phyloP scores from a whole-genome alignment of 2,888 invertebrate species.

The Agrochola macilenta region DNA sequence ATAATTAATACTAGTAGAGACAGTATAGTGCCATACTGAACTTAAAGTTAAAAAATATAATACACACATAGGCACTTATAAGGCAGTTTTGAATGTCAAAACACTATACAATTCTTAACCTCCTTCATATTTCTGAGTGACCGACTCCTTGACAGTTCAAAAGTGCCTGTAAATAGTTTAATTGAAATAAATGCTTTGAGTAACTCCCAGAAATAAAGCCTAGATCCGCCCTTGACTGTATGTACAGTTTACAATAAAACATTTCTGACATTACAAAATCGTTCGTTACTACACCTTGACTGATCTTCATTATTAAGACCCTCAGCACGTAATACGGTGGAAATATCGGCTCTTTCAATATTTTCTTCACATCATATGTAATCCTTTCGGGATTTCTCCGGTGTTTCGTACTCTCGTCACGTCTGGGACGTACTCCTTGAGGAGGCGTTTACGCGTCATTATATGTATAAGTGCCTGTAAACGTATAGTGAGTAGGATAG shows the following conservation, averaged over 20 bases:
- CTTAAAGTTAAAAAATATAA: too few species aligned
- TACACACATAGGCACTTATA: too few species aligned
- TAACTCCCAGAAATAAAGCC: background rate
- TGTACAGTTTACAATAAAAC: too few species aligned
- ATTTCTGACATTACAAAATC: background rate
- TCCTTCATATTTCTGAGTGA: too few species aligned
- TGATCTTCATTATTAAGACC: constrained; percentile 21
- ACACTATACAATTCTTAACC: too few species aligned
- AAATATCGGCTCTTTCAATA: constrained; percentile 63
- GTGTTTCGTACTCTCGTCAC: constrained; percentile 44
- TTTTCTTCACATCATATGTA: constrained; percentile 61
- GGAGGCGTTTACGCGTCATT: constrained; percentile 42
- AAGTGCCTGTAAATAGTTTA: too few species aligned
- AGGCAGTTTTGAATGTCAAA: too few species aligned
- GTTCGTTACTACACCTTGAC: constrained; percentile 9
- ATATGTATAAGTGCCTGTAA: constrained; percentile 41
- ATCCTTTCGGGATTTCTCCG: constrained; percentile 50
- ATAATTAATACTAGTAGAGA: too few species aligned
- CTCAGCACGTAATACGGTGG: constrained; percentile 37
- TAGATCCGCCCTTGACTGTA: background rate
- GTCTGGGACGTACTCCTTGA: constrained; percentile 40
- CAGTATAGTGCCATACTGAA: too few species aligned
- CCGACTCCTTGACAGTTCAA: too few species aligned
- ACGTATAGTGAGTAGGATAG: constrained; percentile 1
- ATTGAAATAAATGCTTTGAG: too few species aligned